Evolutionary conservation across 1,140 invertebrate species (phyloP).

Genomic region (Anastatus disparis): DNA sequence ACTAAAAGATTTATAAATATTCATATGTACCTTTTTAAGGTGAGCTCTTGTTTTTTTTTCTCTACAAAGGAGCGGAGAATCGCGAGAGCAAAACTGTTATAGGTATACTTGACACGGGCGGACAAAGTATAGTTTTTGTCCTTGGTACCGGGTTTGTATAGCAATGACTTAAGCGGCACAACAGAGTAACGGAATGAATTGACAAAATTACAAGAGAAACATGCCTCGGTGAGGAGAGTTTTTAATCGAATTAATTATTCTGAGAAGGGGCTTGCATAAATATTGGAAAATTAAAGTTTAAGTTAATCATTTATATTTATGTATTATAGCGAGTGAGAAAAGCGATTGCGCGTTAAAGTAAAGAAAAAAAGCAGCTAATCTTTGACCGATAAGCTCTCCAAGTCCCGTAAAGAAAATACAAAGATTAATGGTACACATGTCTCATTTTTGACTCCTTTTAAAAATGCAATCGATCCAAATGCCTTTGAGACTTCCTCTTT

Average conservation of each 20-base stretch:
- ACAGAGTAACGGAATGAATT: slow-evolving; percentile 21
- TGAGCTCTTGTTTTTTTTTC: too few species aligned
- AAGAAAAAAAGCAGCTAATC: background rate
- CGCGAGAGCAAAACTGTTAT: too few species aligned
- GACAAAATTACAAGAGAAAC: slow-evolving; percentile 4
- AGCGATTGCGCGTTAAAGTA: background rate
- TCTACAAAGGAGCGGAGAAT: too few species aligned
- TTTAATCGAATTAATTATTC: slow-evolving; percentile 22
- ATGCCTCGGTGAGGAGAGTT: background rate
- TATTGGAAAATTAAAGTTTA: background rate
- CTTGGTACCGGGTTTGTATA: too few species aligned
- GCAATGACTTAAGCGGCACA: too few species aligned
- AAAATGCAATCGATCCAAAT: slow-evolving; percentile 21
- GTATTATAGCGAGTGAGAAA: background rate
- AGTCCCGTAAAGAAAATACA: too few species aligned
- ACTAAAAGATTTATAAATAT: too few species aligned
- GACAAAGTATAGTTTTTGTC: too few species aligned
- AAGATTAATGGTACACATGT: background rate
- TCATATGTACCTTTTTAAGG: too few species aligned
- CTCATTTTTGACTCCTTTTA: background rate
- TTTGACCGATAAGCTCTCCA: background rate
- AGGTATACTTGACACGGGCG: too few species aligned
- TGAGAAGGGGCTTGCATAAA: background rate
- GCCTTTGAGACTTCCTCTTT: slow-evolving; percentile 21
- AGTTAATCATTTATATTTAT: too few species aligned